These are phyloP conservation scores for Octodonta nipae DNA, from an alignment of 2,888 invertebrate genomes.

Conservation along the genomic window DNA sequence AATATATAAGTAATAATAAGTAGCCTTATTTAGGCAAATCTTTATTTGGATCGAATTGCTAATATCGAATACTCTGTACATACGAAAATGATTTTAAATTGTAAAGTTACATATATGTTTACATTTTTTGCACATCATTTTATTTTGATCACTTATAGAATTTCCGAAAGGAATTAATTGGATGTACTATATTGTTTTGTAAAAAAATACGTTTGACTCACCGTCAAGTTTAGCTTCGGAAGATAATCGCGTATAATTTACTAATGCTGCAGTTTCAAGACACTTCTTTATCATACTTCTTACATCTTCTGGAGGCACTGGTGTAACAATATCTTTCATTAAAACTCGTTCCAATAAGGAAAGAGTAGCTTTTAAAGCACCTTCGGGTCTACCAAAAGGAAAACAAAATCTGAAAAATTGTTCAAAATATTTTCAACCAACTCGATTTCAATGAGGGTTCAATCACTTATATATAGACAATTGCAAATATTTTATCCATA, in stretches of 20 bases:
- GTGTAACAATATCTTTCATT: constrained; percentile 98
- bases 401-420: constrained; percentile 67
- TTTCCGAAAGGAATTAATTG: not conserved
- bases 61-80: no score
- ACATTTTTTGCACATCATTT: not conserved
- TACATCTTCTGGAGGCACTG: constrained; percentile 91
- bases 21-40: no score
- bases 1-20: no score
- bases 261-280: constrained; percentile 91
- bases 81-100: no score
- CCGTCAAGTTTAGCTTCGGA: constrained; percentile 97
- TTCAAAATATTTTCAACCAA: no score
- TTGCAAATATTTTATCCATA: no score
- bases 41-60: no score
- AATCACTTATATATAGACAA: no score
- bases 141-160: not conserved
- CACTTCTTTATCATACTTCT: constrained; percentile 91
- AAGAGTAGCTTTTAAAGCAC: constrained; percentile 90
- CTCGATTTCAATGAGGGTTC: no score
- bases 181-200: not conserved
- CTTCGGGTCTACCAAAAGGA: constrained; percentile 97
- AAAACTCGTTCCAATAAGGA: constrained; percentile 90
- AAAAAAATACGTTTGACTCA: constrained; percentile 31
- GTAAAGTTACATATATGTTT: no score
- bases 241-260: constrained; percentile 92